Evolutionary conservation across 2,888 invertebrate genomes (phyloP).

Genomic region (Limnephilus auricula): DNA sequence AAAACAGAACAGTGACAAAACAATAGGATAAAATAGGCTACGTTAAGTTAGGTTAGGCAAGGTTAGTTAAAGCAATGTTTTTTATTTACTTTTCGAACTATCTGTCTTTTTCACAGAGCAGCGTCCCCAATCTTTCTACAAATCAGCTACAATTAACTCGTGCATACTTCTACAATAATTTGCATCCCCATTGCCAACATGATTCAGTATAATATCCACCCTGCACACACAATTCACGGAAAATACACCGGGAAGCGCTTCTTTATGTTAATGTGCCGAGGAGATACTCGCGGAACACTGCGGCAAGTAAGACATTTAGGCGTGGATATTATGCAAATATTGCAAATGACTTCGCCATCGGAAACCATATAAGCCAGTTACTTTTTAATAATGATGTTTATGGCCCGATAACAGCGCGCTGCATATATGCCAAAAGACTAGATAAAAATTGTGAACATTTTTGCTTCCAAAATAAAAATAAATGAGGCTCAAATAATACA

Average conservation of each 20-base stretch:
- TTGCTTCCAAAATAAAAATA: not conserved
- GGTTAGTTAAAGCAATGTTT: too few relatives aligned
- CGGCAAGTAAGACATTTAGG: not conserved
- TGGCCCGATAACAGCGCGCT: not conserved
- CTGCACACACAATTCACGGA: not conserved
- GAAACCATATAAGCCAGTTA: not conserved
- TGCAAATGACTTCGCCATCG: conserved; percentile 2
- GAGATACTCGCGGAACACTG: not conserved
- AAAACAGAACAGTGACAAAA: too few relatives aligned
- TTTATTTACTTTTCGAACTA: too few relatives aligned
- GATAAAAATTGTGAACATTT: not conserved
- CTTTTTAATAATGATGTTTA: not conserved
- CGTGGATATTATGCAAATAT: not conserved
- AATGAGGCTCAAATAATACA: not conserved
- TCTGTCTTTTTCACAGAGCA: too few relatives aligned
- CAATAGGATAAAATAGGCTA: too few relatives aligned
- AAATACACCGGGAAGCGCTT: not conserved
- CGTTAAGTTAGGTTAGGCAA: too few relatives aligned
- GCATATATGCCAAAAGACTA: not conserved
- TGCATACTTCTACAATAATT: not conserved
- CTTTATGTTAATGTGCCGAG: not conserved
- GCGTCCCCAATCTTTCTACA: not conserved
- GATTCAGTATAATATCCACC: not conserved
- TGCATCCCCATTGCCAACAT: not conserved
- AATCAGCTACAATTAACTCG: not conserved